These are phyloP conservation scores for Dasypolia templi DNA, from an alignment of 2,888 invertebrate species.

Conservation along the genomic window DNA sequence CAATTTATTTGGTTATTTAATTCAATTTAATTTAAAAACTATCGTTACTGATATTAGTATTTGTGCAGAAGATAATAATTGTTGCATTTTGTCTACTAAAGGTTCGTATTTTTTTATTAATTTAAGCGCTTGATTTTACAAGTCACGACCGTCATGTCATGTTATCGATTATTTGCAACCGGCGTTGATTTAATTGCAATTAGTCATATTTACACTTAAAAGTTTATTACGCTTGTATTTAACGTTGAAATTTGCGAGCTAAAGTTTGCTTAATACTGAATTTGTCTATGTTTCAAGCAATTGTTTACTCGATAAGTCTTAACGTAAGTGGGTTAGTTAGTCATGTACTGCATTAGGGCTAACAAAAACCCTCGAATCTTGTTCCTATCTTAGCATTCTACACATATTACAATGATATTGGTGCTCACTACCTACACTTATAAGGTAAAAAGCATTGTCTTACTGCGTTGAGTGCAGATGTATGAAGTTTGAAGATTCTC, in stretches of 20 bases:
- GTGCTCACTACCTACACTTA: not conserved
- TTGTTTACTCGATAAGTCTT: slow-evolving; percentile 36
- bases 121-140: slow-evolving; percentile 43
- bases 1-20: slow-evolving; percentile 48
- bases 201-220: not conserved
- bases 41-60: slow-evolving; percentile 16
- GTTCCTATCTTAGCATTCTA: slow-evolving; percentile 11
- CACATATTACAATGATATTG: not conserved
- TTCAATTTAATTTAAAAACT: slow-evolving; percentile 41
- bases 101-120: slow-evolving; percentile 60
- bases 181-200: slow-evolving; percentile 51
- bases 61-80: slow-evolving; percentile 38
- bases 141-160: slow-evolving; percentile 67
- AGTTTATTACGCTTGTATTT: not conserved
- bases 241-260: not conserved
- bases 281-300: not conserved
- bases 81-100: slow-evolving; percentile 36
- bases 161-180: slow-evolving; percentile 75
- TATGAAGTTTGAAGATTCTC: not conserved
- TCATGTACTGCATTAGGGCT: slow-evolving; percentile 6
- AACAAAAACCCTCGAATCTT: not conserved
- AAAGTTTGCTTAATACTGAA: not conserved
- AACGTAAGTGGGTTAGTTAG: slow-evolving; percentile 28
- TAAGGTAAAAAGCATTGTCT: not conserved
- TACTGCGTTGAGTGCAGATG: not conserved